Conservation (phyloP, 2,797 vertebrate genomes). For the Rhinichthys osculus region DNA sequence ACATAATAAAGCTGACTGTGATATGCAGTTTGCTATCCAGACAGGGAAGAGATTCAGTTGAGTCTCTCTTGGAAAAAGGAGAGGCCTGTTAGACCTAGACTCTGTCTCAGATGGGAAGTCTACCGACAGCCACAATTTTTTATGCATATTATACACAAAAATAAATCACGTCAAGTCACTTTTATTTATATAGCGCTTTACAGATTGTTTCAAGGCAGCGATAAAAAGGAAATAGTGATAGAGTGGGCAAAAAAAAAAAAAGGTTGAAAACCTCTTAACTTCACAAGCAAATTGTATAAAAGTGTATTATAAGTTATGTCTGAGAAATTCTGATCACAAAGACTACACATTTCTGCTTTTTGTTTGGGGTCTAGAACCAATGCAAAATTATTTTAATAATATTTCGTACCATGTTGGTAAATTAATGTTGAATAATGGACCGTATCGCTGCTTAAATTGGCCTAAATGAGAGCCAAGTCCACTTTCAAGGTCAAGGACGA, state of each 20-base stretch:
- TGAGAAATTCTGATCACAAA: conserved; percentile 1
- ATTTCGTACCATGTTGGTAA: not conserved
- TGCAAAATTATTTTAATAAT: not conserved
- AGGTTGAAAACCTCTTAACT: too few species aligned
- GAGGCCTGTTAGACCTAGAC: not conserved
- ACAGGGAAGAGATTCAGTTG: conserved; percentile 25
- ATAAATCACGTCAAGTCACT: not conserved
- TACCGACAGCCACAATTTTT: not conserved
- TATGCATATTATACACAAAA: not conserved
- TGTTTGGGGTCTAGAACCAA: not conserved
- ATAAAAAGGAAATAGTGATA: too few species aligned
- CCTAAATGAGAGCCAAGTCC: not conserved
- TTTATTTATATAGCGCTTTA: not conserved
- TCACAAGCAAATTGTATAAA: too few species aligned
- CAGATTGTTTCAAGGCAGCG: not conserved
- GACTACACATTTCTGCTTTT: not conserved
- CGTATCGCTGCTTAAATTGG: not conserved
- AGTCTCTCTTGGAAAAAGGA: conserved; percentile 16
- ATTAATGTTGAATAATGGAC: not conserved
- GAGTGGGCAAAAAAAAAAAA: too few species aligned
- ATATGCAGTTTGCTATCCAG: conserved; percentile 15
- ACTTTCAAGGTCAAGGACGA: conserved; percentile 4
- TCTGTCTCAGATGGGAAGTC: not conserved
- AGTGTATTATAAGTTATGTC: too few species aligned
- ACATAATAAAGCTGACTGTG: conserved; percentile 8